A percentile compares a stretch with the other conserved stretches of the same genome.
Evolutionary conservation across 2,113 vertebrate species (phyloP).

Genomic region (Speoplatyrhinus poulsoni): DNA sequence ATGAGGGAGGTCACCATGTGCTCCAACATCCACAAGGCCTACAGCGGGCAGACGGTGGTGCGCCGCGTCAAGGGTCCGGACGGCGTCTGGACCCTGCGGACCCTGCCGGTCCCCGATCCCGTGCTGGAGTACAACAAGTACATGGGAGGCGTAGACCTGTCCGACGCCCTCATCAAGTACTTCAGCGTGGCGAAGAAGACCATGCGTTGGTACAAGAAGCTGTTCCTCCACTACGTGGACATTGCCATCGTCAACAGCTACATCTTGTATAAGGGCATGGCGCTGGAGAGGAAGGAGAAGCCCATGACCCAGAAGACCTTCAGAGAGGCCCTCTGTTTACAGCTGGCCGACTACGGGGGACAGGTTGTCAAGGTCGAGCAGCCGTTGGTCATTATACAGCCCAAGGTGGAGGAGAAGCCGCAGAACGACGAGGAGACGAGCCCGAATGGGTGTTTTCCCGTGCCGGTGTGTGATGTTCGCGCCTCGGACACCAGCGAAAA

Average conservation of each 20-base stretch:
- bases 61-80: not conserved
- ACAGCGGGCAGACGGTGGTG: not conserved
- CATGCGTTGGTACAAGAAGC: conserved; percentile 28
- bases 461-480: not conserved
- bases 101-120: not conserved
- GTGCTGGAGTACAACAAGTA: not conserved
- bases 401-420: too few relatives aligned
- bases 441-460: not conserved
- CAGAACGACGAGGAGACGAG: not conserved
- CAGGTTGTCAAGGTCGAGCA: too few relatives aligned
- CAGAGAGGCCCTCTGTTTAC: not conserved
- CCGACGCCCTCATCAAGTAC: not conserved
- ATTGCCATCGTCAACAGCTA: conserved; percentile 25
- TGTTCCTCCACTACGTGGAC: conserved; percentile 33
- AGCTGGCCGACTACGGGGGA: not conserved
- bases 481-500: not conserved
- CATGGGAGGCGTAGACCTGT: conserved; percentile 9
- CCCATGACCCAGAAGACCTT: not conserved
- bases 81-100: not conserved
- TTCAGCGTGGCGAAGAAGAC: conserved; percentile 5
- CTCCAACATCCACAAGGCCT: conserved; percentile 6
- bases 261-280: conserved; percentile 12
- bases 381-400: too few relatives aligned
- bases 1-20: conserved; percentile 22
- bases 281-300: not conserved